Evolutionary conservation across 2,113 vertebrate species (phyloP).

Genomic region (Megaceryle torquata): DNA sequence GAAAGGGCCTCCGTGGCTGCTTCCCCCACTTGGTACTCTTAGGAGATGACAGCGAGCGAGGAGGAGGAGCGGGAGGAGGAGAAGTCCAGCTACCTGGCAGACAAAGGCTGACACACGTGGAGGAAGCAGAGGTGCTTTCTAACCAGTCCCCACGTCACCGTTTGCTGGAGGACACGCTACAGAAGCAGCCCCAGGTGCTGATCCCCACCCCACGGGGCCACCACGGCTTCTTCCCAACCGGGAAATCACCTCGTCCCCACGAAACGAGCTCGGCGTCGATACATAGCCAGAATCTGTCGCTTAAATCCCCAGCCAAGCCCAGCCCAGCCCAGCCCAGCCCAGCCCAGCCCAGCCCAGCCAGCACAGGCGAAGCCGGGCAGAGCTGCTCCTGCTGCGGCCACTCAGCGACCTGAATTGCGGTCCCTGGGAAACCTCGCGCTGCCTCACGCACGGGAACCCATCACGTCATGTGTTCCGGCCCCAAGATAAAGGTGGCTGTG

Average conservation of each 20-base stretch:
- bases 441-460: too few relatives aligned
- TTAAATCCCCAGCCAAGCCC: background rate
- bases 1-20: too few relatives aligned
- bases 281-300: accelerated
- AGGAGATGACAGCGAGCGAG: background rate
- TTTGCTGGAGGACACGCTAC: background rate
- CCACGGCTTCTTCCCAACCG: background rate
- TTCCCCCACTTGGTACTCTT: background rate
- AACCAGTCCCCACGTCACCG: background rate
- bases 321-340: background rate
- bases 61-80: too few relatives aligned
- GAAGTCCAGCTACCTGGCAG: background rate
- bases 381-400: background rate
- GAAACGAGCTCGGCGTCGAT: accelerated
- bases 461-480: too few relatives aligned
- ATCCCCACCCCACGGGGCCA: accelerated
- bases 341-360: background rate
- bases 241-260: background rate
- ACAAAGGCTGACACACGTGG: background rate
- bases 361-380: background rate
- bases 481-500: too few relatives aligned
- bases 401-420: background rate
- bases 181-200: background rate
- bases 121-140: background rate
- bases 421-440: background rate